These are phyloP conservation scores for Drosophila infuscata DNA, from an alignment of 2,888 invertebrate species.

Conservation along the genomic window DNA sequence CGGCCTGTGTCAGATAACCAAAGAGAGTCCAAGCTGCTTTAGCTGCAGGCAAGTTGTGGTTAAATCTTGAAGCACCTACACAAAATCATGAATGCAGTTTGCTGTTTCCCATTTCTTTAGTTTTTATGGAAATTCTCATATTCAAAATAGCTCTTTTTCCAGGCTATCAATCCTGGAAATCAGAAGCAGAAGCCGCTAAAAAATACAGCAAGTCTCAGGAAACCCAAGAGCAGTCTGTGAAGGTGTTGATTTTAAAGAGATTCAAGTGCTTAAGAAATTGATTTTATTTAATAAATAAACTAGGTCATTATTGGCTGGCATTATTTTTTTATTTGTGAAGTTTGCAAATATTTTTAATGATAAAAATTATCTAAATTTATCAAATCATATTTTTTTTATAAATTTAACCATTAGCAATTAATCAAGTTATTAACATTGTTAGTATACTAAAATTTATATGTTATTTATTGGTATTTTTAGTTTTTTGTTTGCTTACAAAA, in stretches of 20 bases:
- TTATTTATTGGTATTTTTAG: background rate
- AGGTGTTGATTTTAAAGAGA: background rate
- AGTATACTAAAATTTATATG: background rate
- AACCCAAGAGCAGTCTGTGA: background rate
- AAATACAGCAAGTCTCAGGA: background rate
- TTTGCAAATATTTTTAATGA: no score
- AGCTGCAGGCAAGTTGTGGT: constrained; percentile 30
- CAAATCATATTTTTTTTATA: background rate
- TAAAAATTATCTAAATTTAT: background rate
- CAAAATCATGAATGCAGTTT: constrained; percentile 3
- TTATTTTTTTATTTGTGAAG: background rate
- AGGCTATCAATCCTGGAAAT: background rate
- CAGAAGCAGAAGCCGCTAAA: background rate
- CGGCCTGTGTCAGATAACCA: constrained; percentile 16
- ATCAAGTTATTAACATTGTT: background rate
- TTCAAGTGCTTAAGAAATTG: background rate
- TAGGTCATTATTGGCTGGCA: background rate
- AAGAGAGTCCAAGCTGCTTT: constrained; percentile 10
- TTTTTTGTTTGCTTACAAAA: background rate
- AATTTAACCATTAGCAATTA: background rate
- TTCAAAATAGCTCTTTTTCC: background rate
- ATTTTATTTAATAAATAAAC: background rate
- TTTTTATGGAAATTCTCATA: background rate
- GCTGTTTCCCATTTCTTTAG: background rate
- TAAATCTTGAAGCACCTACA: constrained; percentile 47